These are phyloP conservation scores for Tympanuchus pallidicinctus DNA, from an alignment of 2,113 vertebrate species.

Conservation along the genomic window DNA sequence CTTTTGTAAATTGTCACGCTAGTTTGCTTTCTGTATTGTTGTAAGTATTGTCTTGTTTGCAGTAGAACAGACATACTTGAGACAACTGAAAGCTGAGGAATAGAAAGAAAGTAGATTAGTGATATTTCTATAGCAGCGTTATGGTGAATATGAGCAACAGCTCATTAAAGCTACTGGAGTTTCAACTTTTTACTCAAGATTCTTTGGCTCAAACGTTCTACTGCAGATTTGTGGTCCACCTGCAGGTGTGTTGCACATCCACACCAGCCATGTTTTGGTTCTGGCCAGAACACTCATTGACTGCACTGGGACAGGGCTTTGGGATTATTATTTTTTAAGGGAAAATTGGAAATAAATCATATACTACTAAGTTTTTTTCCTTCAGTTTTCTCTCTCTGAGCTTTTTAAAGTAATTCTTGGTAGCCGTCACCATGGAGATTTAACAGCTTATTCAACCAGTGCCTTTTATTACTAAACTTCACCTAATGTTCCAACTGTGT, in stretches of 20 bases:
- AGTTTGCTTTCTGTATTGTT: not conserved
- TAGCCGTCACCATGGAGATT: not conserved
- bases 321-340: not conserved
- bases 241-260: not conserved
- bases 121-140: not conserved
- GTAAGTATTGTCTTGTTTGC: accelerated
- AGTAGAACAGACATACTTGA: not conserved
- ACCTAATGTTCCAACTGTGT: not conserved
- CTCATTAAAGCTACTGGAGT: not conserved
- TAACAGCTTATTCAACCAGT: not conserved
- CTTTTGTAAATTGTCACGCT: not conserved
- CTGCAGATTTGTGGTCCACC: not conserved
- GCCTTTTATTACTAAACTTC: not conserved
- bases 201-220: not conserved
- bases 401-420: not conserved
- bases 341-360: not conserved
- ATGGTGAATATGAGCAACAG: not conserved
- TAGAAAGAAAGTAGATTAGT: not conserved
- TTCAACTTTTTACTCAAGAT: not conserved
- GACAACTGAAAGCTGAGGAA: not conserved
- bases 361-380: not conserved
- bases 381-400: not conserved
- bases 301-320: not conserved
- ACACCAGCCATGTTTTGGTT: not conserved
- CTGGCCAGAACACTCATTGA: not conserved